A percentile compares a stretch with the other conserved stretches of the same genome.
phyloP scores from a whole-genome alignment of 2,888 invertebrate species.

The Cetonia aurata region DNA sequence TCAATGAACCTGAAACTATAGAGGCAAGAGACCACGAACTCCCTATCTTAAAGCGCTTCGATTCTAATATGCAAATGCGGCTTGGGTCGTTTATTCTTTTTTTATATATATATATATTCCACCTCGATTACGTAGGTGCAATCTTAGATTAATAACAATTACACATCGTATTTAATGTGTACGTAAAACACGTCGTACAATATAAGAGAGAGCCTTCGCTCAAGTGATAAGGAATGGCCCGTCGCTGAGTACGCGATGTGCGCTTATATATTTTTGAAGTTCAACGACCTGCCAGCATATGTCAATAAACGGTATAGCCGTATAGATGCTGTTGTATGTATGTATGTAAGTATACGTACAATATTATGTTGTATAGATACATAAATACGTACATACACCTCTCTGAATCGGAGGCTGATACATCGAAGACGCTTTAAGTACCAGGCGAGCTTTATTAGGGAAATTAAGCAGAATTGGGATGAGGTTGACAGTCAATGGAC shows the following conservation, averaged over 20 bases:
- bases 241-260: slow-evolving; percentile 51
- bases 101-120: background rate
- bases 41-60: slow-evolving; percentile 25
- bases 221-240: slow-evolving; percentile 57
- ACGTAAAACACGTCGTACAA: slow-evolving; percentile 3
- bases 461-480: slow-evolving; percentile 18
- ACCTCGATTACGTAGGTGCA: slow-evolving; percentile 14
- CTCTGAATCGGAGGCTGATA: background rate
- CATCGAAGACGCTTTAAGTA: slow-evolving; percentile 19
- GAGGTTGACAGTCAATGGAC: too few relatives aligned
- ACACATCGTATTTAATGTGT: slow-evolving; percentile 5
- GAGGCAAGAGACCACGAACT: slow-evolving; percentile 30
- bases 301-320: slow-evolving; percentile 47
- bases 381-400: slow-evolving; percentile 7
- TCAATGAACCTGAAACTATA: slow-evolving; percentile 37
- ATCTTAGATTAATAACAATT: background rate
- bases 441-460: slow-evolving; percentile 11
- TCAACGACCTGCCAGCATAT: slow-evolving; percentile 48
- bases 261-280: slow-evolving; percentile 47
- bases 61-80: slow-evolving; percentile 21
- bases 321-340: slow-evolving; percentile 25
- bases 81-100: slow-evolving; percentile 6
- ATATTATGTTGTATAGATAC: too few relatives aligned
- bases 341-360: too few relatives aligned
- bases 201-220: slow-evolving; percentile 31